phyloP scores from a whole-genome alignment of 2,113 vertebrate species.

The Elgaria multicarinata region DNA sequence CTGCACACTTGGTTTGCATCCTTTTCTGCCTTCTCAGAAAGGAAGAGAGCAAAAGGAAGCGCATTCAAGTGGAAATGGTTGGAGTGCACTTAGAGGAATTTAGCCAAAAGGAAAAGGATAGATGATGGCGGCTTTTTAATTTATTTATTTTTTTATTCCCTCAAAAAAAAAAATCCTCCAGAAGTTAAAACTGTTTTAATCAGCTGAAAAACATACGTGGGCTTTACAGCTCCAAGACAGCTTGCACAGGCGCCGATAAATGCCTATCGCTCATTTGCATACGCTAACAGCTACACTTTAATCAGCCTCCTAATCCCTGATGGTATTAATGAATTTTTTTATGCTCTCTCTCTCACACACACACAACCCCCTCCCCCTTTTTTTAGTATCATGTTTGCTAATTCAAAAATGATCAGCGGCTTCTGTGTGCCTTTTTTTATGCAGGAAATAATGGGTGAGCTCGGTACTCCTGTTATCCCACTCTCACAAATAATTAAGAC shows the following conservation, averaged over 20 bases:
- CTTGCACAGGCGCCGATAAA: conserved; percentile 99
- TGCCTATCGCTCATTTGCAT: conserved; percentile 99
- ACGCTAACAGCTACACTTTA: conserved; percentile 99
- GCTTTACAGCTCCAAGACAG: conserved; percentile 98
- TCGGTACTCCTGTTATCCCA: conserved; percentile 99
- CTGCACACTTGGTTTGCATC: conserved; percentile 51
- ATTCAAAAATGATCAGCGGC: conserved; percentile 99
- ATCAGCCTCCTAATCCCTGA: conserved; percentile 99
- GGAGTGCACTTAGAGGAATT: conserved; percentile 90
- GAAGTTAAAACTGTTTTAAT: conserved; percentile 99
- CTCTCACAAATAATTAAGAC: conserved; percentile 99
- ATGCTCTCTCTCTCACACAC: conserved; percentile 73
- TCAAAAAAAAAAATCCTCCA: conserved; percentile 85
- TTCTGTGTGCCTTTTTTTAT: conserved; percentile 99
- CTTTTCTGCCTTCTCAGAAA: conserved; percentile 59
- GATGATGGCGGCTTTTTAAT: conserved; percentile 80
- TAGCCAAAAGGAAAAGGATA: conserved; percentile 92
- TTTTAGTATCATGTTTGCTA: conserved; percentile 99
- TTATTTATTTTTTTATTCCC: conserved; percentile 73
- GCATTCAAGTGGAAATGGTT: conserved; percentile 80
- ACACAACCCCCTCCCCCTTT: conserved; percentile 69
- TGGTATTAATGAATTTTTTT: conserved; percentile 99
- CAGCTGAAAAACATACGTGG: conserved; percentile 99
- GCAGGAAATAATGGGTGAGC: conserved; percentile 99
- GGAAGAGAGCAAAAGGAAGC: conserved; percentile 46